phyloP scores from a whole-genome alignment of 2,888 invertebrate genomes.

The Caradrina clavipalpis region DNA sequence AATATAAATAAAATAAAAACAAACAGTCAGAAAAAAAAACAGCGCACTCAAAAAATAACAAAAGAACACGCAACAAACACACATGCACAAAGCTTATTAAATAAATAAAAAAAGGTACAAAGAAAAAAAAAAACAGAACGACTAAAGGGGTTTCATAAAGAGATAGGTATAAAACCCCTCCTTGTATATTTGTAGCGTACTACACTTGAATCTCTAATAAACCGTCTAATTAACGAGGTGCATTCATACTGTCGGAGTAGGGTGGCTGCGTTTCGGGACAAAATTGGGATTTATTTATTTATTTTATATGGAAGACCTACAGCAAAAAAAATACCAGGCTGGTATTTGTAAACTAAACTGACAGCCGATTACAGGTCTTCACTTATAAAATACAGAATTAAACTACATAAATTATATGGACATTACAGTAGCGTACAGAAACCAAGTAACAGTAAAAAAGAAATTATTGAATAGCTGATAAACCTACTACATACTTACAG shows the following conservation, averaged over 20 bases:
- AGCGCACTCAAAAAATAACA: not conserved
- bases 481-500: no score
- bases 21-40: not conserved
- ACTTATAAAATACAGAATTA: no score
- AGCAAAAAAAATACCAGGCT: no score
- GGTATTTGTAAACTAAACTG: no score
- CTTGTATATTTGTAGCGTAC: constrained; percentile 64
- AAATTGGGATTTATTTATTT: constrained; percentile 12
- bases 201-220: constrained; percentile 84
- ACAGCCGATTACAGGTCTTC: no score
- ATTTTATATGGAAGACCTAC: no score
- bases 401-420: no score
- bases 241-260: constrained; percentile 74
- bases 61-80: not conserved
- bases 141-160: constrained; percentile 37
- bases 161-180: constrained; percentile 42
- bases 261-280: constrained; percentile 58
- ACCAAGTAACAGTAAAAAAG: no score
- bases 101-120: constrained; percentile 39
- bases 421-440: no score
- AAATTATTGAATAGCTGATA: no score
- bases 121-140: constrained; percentile 42
- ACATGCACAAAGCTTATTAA: constrained; percentile 15
- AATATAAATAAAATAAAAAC: no score
- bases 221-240: constrained; percentile 86